Evolutionary conservation across 2,888 invertebrate species (phyloP).

Genomic region (Amphipyra berbera): DNA sequence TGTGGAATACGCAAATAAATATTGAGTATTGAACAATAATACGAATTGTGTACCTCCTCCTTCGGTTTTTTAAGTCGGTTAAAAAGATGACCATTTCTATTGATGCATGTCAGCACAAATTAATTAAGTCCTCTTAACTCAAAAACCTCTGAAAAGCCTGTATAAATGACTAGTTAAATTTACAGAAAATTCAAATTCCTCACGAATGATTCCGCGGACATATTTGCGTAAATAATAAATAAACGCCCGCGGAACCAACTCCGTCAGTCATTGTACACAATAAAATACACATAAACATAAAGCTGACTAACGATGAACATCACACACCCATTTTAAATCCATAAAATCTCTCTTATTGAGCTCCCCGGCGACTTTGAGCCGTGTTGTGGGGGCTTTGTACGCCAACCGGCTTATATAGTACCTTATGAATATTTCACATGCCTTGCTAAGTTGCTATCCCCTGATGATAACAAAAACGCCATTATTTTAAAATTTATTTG

Average conservation of each 20-base stretch:
- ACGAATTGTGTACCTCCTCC: too few relatives aligned
- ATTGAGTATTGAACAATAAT: too few relatives aligned
- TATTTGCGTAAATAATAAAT: constrained; percentile 26
- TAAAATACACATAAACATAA: constrained; percentile 30
- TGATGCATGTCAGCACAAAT: too few relatives aligned
- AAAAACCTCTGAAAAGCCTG: too few relatives aligned
- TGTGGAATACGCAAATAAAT: too few relatives aligned
- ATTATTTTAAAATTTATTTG: constrained; percentile 38
- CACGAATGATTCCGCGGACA: not conserved
- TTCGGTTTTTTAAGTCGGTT: too few relatives aligned
- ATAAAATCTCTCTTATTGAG: constrained; percentile 70
- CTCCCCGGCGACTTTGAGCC: constrained; percentile 45
- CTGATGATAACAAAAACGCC: constrained; percentile 33
- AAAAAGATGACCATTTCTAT: too few relatives aligned
- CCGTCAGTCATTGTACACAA: constrained; percentile 10
- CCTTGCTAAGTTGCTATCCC: constrained; percentile 31
- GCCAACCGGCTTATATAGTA: constrained; percentile 62
- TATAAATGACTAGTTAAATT: too few relatives aligned
- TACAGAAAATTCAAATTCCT: too few relatives aligned
- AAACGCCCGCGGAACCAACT: constrained; percentile 12
- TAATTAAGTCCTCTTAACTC: too few relatives aligned
- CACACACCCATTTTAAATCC: constrained; percentile 52
- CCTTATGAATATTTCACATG: constrained; percentile 74
- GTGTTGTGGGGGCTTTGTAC: constrained; percentile 49
- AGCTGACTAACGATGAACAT: constrained; percentile 26